phyloP scores from a whole-genome alignment of 2,797 vertebrate species.

The Columba guinea region DNA sequence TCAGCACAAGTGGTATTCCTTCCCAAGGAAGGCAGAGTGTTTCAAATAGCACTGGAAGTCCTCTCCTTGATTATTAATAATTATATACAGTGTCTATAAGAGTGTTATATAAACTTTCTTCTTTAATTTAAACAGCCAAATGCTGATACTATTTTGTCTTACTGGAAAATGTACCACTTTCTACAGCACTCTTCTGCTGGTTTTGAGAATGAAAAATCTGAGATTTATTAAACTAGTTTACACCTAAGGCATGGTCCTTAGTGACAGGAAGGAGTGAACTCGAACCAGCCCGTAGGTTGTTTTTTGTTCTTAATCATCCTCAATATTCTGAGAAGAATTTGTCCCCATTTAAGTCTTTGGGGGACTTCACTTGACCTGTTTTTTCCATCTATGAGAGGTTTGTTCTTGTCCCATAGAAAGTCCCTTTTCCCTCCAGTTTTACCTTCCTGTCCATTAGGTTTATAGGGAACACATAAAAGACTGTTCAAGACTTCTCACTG shows the following conservation, averaged over 20 bases:
- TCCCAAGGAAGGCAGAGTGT: conserved; percentile 24
- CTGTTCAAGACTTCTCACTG: conserved; percentile 52
- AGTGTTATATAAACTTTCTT: background rate
- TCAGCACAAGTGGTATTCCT: conserved; percentile 31
- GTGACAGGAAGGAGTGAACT: background rate
- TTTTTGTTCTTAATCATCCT: background rate
- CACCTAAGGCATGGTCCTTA: background rate
- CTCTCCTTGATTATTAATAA: conserved; percentile 18
- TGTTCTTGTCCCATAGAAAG: background rate
- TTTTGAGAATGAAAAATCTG: background rate
- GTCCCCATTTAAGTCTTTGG: background rate
- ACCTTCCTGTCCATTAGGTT: background rate
- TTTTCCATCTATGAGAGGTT: background rate
- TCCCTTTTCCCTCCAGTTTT: background rate
- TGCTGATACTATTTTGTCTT: background rate
- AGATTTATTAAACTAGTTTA: background rate
- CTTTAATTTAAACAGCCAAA: background rate
- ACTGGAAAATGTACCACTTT: background rate
- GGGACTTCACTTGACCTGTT: background rate
- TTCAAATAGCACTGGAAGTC: conserved; percentile 25
- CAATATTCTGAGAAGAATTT: background rate
- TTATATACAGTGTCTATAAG: background rate
- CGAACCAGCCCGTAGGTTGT: background rate
- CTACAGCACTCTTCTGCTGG: background rate
- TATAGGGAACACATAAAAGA: background rate